Evolutionary conservation across 2,797 vertebrate species (phyloP).

Genomic region (Myotis findleyi): DNA sequence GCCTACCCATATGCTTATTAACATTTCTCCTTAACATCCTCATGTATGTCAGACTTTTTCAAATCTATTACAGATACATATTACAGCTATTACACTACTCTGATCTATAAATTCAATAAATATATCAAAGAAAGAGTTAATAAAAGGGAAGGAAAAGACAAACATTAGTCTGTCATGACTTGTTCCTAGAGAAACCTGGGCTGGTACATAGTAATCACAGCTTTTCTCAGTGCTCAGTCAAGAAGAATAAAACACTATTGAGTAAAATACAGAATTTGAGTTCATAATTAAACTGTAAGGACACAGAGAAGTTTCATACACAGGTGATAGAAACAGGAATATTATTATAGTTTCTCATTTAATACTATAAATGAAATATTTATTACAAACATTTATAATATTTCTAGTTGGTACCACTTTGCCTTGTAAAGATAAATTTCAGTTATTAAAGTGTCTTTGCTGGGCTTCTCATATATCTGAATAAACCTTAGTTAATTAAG

Average conservation of each 20-base stretch:
- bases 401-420: slow-evolving; percentile 38
- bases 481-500: slow-evolving; percentile 22
- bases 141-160: background rate
- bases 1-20: background rate
- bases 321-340: background rate
- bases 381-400: slow-evolving; percentile 47
- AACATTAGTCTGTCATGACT: background rate
- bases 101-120: slow-evolving; percentile 12
- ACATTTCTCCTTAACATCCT: background rate
- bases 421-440: slow-evolving; percentile 47
- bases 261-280: background rate
- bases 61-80: background rate
- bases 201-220: background rate
- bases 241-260: background rate
- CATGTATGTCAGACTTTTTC: background rate
- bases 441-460: slow-evolving; percentile 44
- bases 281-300: background rate
- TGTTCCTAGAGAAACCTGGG: background rate
- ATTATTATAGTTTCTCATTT: slow-evolving; percentile 21
- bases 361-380: background rate
- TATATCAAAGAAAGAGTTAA: background rate
- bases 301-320: background rate
- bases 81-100: background rate
- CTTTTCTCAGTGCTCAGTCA: background rate
- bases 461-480: background rate